Evolutionary conservation across 2,888 invertebrate species (phyloP).

Genomic region (Timema podura): DNA sequence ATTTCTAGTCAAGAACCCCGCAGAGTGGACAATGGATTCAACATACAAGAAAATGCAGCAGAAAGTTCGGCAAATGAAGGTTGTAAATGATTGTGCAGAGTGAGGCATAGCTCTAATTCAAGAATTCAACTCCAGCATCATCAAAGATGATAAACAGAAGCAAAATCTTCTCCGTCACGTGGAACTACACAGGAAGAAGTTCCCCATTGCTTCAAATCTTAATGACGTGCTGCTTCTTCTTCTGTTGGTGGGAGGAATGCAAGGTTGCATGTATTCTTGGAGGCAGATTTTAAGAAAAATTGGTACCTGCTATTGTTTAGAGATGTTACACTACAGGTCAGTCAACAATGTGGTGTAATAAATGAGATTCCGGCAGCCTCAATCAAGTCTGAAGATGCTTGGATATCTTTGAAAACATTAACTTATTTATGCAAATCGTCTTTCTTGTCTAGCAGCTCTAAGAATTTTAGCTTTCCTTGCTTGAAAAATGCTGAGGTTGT

Average conservation of each 20-base stretch:
- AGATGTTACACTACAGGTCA: neutral
- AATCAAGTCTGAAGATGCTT: neutral
- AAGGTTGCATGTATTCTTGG: neutral
- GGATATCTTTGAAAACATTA: neutral
- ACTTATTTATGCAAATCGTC: neutral
- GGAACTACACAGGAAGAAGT: too few relatives aligned
- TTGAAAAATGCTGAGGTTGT: neutral
- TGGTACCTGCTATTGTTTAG: neutral
- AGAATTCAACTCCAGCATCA: too few relatives aligned
- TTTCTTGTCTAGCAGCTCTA: neutral
- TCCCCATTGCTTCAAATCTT: too few relatives aligned
- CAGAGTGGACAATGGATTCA: too few relatives aligned
- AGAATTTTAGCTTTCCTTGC: neutral
- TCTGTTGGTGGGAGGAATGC: neutral
- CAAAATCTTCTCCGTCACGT: too few relatives aligned
- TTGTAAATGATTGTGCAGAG: too few relatives aligned
- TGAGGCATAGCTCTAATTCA: too few relatives aligned
- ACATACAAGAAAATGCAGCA: too few relatives aligned
- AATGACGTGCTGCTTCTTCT: neutral
- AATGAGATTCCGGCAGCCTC: neutral
- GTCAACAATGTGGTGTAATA: neutral
- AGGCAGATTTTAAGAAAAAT: neutral
- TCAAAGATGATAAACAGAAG: too few relatives aligned
- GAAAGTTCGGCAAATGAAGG: too few relatives aligned
- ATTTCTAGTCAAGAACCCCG: too few relatives aligned